phyloP scores from a whole-genome alignment of 2,113 vertebrate species.

The Burhinus bistriatus region DNA sequence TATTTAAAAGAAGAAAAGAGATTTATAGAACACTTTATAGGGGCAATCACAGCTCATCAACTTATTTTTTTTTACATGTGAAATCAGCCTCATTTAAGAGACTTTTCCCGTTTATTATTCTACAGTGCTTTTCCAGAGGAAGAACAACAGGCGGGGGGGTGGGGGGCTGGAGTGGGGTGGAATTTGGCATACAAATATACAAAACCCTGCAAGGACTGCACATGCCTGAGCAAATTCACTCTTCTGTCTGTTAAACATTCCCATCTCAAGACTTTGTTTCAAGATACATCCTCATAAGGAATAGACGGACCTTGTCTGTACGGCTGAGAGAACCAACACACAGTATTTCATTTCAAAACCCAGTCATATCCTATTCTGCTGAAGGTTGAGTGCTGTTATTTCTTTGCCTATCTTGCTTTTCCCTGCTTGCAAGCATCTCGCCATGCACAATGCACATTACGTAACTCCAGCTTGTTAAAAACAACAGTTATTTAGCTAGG shows the following conservation, averaged over 20 bases:
- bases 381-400: neutral
- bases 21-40: slow-evolving; percentile 30
- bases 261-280: slow-evolving; percentile 1
- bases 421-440: neutral
- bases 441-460: neutral
- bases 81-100: neutral
- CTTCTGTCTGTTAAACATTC: slow-evolving; percentile 7
- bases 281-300: slow-evolving; percentile 38
- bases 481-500: neutral
- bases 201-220: neutral
- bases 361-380: neutral
- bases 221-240: neutral
- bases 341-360: slow-evolving; percentile 28
- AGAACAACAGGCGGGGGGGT: neutral
- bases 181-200: neutral
- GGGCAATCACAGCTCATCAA: slow-evolving; percentile 6
- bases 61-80: neutral
- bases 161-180: no score
- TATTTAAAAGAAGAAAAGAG: slow-evolving; percentile 7
- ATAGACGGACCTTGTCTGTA: slow-evolving; percentile 37
- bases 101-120: neutral
- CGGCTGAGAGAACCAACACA: neutral
- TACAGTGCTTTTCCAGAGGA: neutral
- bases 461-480: slow-evolving; percentile 8
- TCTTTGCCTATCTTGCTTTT: neutral